These are phyloP conservation scores for Pammene fasciana DNA, from an alignment of 2,888 invertebrate genomes.

Conservation along the genomic window DNA sequence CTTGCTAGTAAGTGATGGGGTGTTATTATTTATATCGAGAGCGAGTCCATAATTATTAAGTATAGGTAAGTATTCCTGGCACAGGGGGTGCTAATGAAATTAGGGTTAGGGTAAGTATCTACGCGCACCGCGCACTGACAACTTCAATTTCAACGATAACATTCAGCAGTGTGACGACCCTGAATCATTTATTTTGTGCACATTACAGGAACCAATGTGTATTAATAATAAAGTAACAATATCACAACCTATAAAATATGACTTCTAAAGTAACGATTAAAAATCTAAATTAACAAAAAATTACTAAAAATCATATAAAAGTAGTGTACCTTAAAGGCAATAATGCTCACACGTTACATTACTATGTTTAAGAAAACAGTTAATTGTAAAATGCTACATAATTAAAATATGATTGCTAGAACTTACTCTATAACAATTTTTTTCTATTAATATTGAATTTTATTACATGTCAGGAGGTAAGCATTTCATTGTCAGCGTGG, in stretches of 20 bases:
- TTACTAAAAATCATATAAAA: neutral
- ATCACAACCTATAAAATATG: conserved; percentile 34
- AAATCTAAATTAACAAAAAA: neutral
- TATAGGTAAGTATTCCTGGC: neutral
- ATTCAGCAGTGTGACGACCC: conserved; percentile 8
- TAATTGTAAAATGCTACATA: no score
- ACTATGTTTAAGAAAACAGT: neutral
- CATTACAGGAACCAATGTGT: conserved; percentile 11
- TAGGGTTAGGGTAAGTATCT: neutral
- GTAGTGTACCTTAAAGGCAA: neutral
- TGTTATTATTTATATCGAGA: neutral
- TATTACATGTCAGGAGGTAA: conserved; percentile 3
- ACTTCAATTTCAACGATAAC: neutral
- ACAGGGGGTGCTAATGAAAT: neutral
- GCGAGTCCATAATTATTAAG: neutral
- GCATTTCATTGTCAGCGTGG: conserved; percentile 5
- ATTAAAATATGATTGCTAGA: neutral
- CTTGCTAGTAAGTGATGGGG: neutral
- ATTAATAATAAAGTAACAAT: conserved; percentile 26
- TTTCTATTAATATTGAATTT: neutral
- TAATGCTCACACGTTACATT: neutral
- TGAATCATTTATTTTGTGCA: conserved; percentile 35
- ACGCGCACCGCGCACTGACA: conserved; percentile 1
- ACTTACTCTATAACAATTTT: neutral
- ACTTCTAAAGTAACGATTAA: neutral